These are phyloP conservation scores for Oscheius onirici DNA, from an alignment of 2,888 invertebrate species.

Conservation along the genomic window DNA sequence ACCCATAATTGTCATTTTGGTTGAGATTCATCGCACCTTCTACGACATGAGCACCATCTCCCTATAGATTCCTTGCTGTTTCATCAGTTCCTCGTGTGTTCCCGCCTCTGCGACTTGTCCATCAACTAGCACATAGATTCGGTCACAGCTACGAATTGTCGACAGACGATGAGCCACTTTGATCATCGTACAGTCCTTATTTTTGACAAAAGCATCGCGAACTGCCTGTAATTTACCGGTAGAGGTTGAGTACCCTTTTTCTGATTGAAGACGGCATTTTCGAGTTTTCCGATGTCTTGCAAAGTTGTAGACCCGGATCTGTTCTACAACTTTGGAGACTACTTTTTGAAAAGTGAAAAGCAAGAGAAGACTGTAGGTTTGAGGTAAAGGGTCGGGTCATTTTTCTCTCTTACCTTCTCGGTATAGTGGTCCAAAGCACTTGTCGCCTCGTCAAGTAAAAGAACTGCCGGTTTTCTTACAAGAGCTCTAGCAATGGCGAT, in stretches of 20 bases:
- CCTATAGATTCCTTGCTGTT: slow-evolving; percentile 62
- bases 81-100: slow-evolving; percentile 64
- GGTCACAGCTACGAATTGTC: slow-evolving; percentile 75
- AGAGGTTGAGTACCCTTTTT: neutral
- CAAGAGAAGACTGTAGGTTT: no score
- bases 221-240: slow-evolving; percentile 50
- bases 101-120: slow-evolving; percentile 64
- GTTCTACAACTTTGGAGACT: neutral
- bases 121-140: slow-evolving; percentile 74
- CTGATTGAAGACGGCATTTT: no score
- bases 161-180: slow-evolving; percentile 70
- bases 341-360: neutral
- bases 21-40: no score
- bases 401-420: slow-evolving; percentile 48
- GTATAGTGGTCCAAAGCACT: slow-evolving; percentile 64
- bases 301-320: neutral
- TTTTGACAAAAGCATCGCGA: slow-evolving; percentile 19
- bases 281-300: no score
- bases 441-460: slow-evolving; percentile 68
- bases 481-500: slow-evolving; percentile 87
- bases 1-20: no score
- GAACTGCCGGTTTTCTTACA: slow-evolving; percentile 73
- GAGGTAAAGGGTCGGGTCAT: neutral
- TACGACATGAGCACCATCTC: slow-evolving; percentile 53
- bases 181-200: slow-evolving; percentile 24